Percentiles rank a stretch among this genome's conserved stretches.
phyloP scores from a whole-genome alignment of 2,113 vertebrate species.

The Chaenogobius annularis region DNA sequence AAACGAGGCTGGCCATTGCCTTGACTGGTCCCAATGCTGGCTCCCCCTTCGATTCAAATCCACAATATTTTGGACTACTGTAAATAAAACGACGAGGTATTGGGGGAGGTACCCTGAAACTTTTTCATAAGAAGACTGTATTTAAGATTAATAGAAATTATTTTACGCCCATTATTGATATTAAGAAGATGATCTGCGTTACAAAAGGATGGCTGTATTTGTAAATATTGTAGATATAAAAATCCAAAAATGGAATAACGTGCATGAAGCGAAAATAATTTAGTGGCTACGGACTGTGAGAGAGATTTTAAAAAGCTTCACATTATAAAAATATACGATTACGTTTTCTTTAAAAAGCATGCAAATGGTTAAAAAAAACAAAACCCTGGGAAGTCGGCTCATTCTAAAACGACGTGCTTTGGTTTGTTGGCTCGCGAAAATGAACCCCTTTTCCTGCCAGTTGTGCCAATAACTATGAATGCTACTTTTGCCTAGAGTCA shows the following conservation, averaged over 20 bases:
- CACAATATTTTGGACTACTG: constrained; percentile 97
- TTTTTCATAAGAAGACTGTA: constrained; percentile 99
- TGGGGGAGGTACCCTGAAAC: constrained; percentile 85
- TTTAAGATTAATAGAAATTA: constrained; percentile 91
- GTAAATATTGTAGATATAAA: constrained; percentile 98
- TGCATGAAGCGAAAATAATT: constrained; percentile 96
- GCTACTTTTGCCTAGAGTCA: constrained; percentile 83
- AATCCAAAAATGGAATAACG: constrained; percentile 85
- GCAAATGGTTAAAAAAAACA: constrained; percentile 87
- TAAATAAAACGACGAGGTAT: constrained; percentile 89
- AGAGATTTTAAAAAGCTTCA: constrained; percentile 95
- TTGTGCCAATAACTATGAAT: constrained; percentile 98
- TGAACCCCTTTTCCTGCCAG: constrained; percentile 86
- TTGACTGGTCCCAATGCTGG: constrained; percentile 91
- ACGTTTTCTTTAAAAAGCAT: constrained; percentile 88
- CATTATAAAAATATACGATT: constrained; percentile 96
- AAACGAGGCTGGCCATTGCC: constrained; percentile 86
- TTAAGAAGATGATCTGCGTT: constrained; percentile 89
- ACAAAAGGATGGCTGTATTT: constrained; percentile 94
- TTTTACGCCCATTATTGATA: constrained; percentile 88
- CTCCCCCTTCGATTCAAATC: constrained; percentile 80
- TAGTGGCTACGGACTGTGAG: constrained; percentile 98
- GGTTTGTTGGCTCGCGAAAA: constrained; percentile 89
- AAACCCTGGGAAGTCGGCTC: constrained; percentile 85
- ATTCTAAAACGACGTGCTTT: constrained; percentile 85